phyloP scores from a whole-genome alignment of 2,888 invertebrate genomes.

The Limulus polyphemus region DNA sequence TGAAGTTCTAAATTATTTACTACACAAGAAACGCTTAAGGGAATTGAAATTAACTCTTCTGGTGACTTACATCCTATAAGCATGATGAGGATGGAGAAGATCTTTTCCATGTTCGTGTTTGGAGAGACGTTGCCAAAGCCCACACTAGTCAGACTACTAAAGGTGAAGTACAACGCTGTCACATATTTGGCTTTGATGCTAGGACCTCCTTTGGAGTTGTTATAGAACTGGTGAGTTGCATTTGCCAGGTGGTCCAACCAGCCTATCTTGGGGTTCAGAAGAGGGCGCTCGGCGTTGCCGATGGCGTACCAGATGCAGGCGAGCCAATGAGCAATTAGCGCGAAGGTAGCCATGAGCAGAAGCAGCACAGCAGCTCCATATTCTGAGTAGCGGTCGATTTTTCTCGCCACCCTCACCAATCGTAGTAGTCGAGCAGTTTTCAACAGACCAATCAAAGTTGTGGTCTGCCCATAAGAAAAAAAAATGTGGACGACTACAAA shows the following conservation, averaged over 20 bases:
- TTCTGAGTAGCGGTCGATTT: constrained; percentile 96
- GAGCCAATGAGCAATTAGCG: constrained; percentile 96
- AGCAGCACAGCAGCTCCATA: constrained; percentile 96
- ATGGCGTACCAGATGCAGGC: constrained; percentile 99
- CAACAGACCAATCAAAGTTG: constrained; percentile 91
- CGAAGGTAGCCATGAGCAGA: constrained; percentile 93
- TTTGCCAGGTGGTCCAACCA: constrained; percentile 92
- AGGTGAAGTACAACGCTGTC: constrained; percentile 95
- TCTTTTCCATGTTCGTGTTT: constrained; percentile 93
- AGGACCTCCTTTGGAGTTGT: constrained; percentile 57
- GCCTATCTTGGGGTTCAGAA: constrained; percentile 70
- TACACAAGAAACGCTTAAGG: too few species aligned
- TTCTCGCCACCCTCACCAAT: constrained; percentile 89
- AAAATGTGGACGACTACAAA: too few species aligned
- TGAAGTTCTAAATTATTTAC: too few species aligned
- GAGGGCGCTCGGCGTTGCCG: constrained; percentile 79
- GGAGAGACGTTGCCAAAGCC: constrained; percentile 93
- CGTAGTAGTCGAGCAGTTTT: constrained; percentile 93
- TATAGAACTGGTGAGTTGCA: constrained; percentile 77
- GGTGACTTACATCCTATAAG: constrained; percentile 86
- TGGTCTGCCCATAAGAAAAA: constrained; percentile 35
- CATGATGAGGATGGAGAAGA: constrained; percentile 98
- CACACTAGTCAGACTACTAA: constrained; percentile 92
- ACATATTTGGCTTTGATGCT: constrained; percentile 71
- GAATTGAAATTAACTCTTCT: too few species aligned